phyloP scores from a whole-genome alignment of 2,113 vertebrate genomes.

The Circaetus cinerascens region DNA sequence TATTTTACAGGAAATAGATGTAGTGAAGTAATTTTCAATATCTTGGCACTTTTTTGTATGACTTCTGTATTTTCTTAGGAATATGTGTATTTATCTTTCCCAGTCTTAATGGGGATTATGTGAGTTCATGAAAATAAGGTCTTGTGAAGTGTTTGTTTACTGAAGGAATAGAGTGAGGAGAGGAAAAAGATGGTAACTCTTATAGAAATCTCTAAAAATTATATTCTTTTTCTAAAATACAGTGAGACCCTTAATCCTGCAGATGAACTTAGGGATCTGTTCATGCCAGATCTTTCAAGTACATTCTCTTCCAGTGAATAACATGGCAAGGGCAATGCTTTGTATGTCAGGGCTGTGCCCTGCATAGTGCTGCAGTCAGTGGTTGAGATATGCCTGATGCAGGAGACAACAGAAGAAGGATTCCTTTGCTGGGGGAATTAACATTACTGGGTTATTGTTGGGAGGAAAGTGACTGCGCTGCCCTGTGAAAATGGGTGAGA shows the following conservation, averaged over 20 bases:
- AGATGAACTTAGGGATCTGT: neutral
- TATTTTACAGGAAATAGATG: neutral
- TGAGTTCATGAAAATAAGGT: neutral
- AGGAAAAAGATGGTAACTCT: neutral
- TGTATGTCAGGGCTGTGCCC: neutral
- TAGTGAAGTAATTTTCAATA: neutral
- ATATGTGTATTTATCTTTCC: neutral
- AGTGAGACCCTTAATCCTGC: neutral
- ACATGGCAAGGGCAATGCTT: neutral
- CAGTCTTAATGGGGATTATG: neutral
- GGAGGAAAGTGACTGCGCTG: neutral
- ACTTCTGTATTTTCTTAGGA: neutral
- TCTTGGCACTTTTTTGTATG: neutral
- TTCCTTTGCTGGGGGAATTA: neutral
- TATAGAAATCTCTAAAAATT: neutral
- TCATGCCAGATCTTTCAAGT: neutral
- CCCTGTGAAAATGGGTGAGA: neutral
- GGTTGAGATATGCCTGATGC: accelerated
- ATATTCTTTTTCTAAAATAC: neutral
- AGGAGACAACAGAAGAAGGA: neutral
- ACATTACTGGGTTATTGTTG: neutral
- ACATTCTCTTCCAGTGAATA: neutral
- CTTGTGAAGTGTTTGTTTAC: neutral
- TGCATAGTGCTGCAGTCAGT: neutral
- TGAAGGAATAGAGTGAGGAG: neutral